phyloP scores from a whole-genome alignment of 2,888 invertebrate species.

The Exocentrus adspersus region DNA sequence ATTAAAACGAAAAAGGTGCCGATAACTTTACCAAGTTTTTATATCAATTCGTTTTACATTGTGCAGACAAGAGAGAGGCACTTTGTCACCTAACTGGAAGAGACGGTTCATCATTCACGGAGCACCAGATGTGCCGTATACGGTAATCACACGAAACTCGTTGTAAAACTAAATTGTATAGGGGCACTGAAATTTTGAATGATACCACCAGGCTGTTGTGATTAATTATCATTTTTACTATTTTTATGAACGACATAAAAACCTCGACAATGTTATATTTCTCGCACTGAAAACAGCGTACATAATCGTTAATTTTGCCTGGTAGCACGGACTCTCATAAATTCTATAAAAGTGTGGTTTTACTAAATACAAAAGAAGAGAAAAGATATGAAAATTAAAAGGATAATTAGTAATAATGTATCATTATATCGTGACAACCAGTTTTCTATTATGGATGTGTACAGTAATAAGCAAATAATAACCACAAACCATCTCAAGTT shows the following conservation, averaged over 20 bases:
- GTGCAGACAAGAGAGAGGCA: not conserved
- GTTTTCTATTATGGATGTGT: no score
- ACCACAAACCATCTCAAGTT: no score
- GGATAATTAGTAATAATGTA: no score
- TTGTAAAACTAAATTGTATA: constrained; percentile 15
- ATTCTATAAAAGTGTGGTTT: no score
- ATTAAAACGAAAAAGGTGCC: not conserved
- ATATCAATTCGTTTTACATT: not conserved
- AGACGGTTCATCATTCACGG: constrained; percentile 5
- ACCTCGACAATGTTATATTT: not conserved
- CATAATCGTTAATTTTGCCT: not conserved
- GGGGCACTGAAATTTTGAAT: not conserved
- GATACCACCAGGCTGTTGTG: not conserved
- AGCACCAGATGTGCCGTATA: constrained; percentile 9
- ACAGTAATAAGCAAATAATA: no score
- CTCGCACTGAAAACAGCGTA: not conserved
- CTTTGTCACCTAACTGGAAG: constrained; percentile 16
- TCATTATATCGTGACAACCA: no score
- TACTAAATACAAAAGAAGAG: no score
- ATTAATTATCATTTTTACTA: not conserved
- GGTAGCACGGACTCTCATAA: no score
- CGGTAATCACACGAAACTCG: constrained; percentile 3
- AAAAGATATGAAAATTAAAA: no score
- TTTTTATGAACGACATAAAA: not conserved
- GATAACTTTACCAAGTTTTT: not conserved